Percentiles rank a stretch among this genome's conserved stretches.
phyloP scores from a whole-genome alignment of 2,113 vertebrate genomes.

The Micronycteris hirsuta region DNA sequence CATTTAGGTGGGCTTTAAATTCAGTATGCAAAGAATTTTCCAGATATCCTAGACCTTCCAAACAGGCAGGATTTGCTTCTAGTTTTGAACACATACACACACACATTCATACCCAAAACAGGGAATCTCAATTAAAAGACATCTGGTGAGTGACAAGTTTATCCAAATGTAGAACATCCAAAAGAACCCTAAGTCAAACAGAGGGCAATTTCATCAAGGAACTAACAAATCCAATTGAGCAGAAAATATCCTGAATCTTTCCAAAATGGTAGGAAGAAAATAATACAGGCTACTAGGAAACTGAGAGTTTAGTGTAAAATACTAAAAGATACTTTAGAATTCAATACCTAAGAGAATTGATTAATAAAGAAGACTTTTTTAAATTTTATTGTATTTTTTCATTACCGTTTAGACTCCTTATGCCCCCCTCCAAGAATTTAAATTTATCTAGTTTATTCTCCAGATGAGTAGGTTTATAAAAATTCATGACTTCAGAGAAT shows the following conservation, averaged over 20 bases:
- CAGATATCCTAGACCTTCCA: background rate
- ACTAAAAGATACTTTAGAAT: background rate
- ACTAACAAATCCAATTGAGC: conserved; percentile 44
- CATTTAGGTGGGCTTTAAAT: conserved; percentile 14
- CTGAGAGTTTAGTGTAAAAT: background rate
- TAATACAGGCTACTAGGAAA: background rate
- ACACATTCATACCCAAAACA: background rate
- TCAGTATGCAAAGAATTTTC: background rate
- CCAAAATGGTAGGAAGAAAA: conserved; percentile 4
- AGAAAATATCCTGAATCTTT: conserved; percentile 15
- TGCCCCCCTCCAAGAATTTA: background rate
- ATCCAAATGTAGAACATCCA: conserved; percentile 40
- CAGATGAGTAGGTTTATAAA: conserved; percentile 28
- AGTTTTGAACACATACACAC: conserved; percentile 36
- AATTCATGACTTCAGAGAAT: background rate
- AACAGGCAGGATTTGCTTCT: conserved; percentile 11
- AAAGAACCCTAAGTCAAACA: conserved; percentile 47
- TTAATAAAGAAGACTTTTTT: background rate
- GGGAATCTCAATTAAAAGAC: conserved; percentile 63
- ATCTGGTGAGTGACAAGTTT: conserved; percentile 63
- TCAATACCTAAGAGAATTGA: background rate
- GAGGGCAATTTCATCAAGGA: conserved; percentile 63
- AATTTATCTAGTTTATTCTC: background rate
- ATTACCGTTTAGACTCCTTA: no score
- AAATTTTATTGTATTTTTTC: no score